Base-by-base conservation (phyloP, 1,140 invertebrate species). In the Bombus sibiricus region DNA sequence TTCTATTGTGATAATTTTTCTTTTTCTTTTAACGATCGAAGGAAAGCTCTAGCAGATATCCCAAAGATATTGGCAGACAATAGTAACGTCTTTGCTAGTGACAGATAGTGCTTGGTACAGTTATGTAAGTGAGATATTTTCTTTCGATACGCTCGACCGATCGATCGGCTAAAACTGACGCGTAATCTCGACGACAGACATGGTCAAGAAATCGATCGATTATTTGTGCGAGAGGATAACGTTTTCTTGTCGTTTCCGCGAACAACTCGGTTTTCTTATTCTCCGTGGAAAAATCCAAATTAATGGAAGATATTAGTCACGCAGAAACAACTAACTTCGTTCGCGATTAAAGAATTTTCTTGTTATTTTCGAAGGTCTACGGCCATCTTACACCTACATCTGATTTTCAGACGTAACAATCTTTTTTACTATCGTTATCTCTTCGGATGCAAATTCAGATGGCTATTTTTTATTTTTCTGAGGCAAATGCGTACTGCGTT, bases 91-190 rank as follows among this genome's bases (percentile, higher is more conserved):
- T 57, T 15, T n/a, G 10, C 22, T 2, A 43, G 53, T 80, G 83
- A 80, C 68, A 79, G 83, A 80, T 79, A 47, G 34, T 34, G 73
- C 73, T 69, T 66, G 34, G 25, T 68, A 64, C 25, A 53, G 73
- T 83, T 77, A 83, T 6, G 22, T 72, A 84, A 79, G 53, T 41
- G 37, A 39, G 39, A 73, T 57, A 85, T 80, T 72, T 85, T 71
- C 76, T 79, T 84, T 3, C n/a, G 73, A 76, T 66, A 76, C 62
- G 43, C 28, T 77, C 59, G 59, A 32, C 34, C 62, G 64, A 83
- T 83, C 82, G 64, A 83, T 77, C 37, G 28, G 28, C 59, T 75
- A 66, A 47, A 64, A 75, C 39, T 32, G 41, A 75, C 43, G 69
- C 59, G 62, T 81, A 73, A 81, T 81, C 3, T 2, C 18, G n/a